Evolutionary conservation across 1,140 invertebrate genomes (phyloP).

Genomic region (Globodera ellingtonae): DNA sequence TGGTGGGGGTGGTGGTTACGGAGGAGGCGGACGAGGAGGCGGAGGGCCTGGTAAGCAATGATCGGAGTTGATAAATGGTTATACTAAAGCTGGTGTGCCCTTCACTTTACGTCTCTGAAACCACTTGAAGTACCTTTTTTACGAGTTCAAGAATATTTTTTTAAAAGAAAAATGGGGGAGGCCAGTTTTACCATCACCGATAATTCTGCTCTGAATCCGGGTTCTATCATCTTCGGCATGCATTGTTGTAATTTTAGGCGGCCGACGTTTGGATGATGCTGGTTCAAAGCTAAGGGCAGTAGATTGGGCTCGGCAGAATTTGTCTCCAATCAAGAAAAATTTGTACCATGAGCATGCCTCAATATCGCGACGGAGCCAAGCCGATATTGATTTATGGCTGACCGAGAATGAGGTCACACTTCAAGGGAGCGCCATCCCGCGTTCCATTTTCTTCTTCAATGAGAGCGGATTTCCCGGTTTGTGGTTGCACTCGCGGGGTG

Average conservation of each 20-base stretch:
- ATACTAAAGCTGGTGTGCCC: not conserved
- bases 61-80: conserved; percentile 13
- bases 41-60: conserved; percentile 25
- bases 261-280: conserved; percentile 21
- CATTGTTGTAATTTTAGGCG: not conserved
- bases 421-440: conserved; percentile 55
- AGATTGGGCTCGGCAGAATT: conserved; percentile 47
- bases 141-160: too few relatives aligned
- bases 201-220: too few relatives aligned
- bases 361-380: conserved; percentile 52
- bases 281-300: conserved; percentile 44
- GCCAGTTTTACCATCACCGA: too few relatives aligned
- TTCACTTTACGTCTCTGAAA: too few relatives aligned
- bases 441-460: conserved; percentile 61
- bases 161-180: too few relatives aligned
- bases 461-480: conserved; percentile 56
- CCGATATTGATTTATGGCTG: conserved; percentile 51
- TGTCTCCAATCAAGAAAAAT: conserved; percentile 54
- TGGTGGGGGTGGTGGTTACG: conserved; percentile 39
- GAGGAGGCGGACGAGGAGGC: conserved; percentile 41
- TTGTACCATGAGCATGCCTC: conserved; percentile 57
- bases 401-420: conserved; percentile 54
- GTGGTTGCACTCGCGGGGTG: not conserved
- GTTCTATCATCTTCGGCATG: too few relatives aligned
- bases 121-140: too few relatives aligned